Base-by-base conservation (phyloP, 92 coral and sea anemone species). In the Actinostola sp. region DNA sequence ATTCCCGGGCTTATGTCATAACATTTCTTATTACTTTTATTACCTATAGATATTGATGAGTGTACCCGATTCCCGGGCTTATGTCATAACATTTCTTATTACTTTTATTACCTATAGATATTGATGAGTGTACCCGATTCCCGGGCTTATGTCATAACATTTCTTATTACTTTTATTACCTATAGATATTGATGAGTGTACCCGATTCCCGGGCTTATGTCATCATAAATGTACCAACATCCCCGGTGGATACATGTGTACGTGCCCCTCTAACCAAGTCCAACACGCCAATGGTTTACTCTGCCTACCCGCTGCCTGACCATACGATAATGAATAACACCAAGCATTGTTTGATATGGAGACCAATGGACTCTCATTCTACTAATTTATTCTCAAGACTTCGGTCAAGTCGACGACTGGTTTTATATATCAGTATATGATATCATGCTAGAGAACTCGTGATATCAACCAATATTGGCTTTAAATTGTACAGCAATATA, bases 101-200 rank as follows among this genome's bases (percentile, higher is more conserved):
- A n/a, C n/a, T 24, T 19, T 60, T 71, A 60, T 46, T 41, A 33
- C 60, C 21, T 77, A 1, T 66, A 92, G 97, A 92, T 61, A 86
- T 94, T 48, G 95, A 94, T 69, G 98, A 94, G 67, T 94, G 98
- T 72, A 58, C 89, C 25, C 80, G 86, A 72, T 94, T 88, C 74
- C 71, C n/a, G n/a, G 23, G 0, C 0, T 1, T 29, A 27, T 29
- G 43, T 34, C 44, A 30, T 31, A 61, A 4, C 12, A 16, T 34
- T 11, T 17, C 16, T 8, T 61, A 9, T 61, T n/a, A n/a, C n/a
- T 24, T 19, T 60, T 71, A 60, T 46, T 41, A 33, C 60, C 21
- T 77, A 1, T 66, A 92, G 97, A 92, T 61, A 86, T 94, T 48
- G 95, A 94, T 69, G 98, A 94, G 67, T 94, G 98, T 72, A 58